Evolutionary conservation across 2,113 vertebrate genomes (phyloP), one percentile per base, ranked within the genome.

Genomic region (Indri indri): DNA sequence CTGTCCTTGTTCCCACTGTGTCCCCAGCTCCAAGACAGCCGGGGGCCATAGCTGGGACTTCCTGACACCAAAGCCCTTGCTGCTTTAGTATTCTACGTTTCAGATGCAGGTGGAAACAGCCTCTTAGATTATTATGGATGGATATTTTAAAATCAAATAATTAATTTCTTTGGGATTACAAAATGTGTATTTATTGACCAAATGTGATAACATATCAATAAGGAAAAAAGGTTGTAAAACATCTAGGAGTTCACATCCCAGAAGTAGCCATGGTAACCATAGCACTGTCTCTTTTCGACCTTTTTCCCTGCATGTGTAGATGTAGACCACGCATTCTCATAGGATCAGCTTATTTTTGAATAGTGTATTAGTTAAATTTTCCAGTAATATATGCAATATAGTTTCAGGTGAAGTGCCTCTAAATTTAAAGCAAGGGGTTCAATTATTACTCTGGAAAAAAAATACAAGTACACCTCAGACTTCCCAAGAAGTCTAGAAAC

Each of bases 401-500:
- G 70, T 71, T 86, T 66, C 81, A 94, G 45, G n/a, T 32, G 4
- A 22, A 80, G 6, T 25, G 18, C 5, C 8, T 63, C 40, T 88
- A 52, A 90, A 52, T 18, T 59, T 40, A 77, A 85, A 93, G 14
- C 70, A 32, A 0, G 6, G 22, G 8, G 18, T 76, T 87, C 27
- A 57, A 0, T 70, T 45, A 70, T 95, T 80, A 52, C 68, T 27
- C 77, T 74, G 57, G 66, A 27, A 61, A 50, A 71, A 71, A 8
- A 17, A 18, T 34, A 42, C 61, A 61, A 50, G 23, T 68, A 34
- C 0, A 59, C 4, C 74, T 74, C 40, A 87, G 22, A 57, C 2
- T 59, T 13, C 59, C 45, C 18, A 32, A 76, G 40, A 82, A 81
- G 23, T 76, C 96, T 71, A 70, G 82, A 87, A 65, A 91, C 22